These are phyloP conservation scores for Acholoe squamosa DNA, from an alignment of 2,888 invertebrate genomes.

Conservation along the genomic window DNA sequence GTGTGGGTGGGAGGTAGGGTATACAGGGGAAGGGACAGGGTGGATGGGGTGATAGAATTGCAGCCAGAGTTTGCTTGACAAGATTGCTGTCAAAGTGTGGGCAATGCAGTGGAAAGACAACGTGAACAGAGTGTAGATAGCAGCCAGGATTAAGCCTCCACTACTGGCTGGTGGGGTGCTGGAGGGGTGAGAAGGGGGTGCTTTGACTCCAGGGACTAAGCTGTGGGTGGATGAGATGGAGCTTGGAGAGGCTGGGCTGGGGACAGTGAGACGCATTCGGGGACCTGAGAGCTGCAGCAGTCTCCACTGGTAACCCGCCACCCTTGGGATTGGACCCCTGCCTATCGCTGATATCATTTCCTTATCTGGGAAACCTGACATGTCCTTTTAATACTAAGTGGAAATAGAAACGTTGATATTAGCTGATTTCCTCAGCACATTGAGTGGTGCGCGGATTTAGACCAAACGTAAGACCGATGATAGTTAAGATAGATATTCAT, in stretches of 20 bases:
- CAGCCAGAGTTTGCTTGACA: conserved; percentile 12
- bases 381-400: too few relatives aligned
- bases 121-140: conserved; percentile 2
- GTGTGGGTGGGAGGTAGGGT: background rate
- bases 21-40: background rate
- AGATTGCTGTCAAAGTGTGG: conserved; percentile 36
- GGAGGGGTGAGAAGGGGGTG: background rate
- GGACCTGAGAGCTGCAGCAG: background rate
- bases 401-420: too few relatives aligned
- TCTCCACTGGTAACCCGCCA: too few relatives aligned
- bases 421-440: too few relatives aligned
- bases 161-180: background rate
- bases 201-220: background rate
- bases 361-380: too few relatives aligned
- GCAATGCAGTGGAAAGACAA: conserved; percentile 11
- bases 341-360: too few relatives aligned
- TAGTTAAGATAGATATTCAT: too few relatives aligned
- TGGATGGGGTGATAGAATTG: conserved; percentile 18
- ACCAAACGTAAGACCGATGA: too few relatives aligned
- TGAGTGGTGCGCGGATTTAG: too few relatives aligned
- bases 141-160: background rate
- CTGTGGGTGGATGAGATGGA: background rate
- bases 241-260: background rate
- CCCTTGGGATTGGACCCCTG: too few relatives aligned
- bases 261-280: background rate